phyloP scores from a whole-genome alignment of 2,113 vertebrate genomes.

The Lathamus discolor region DNA sequence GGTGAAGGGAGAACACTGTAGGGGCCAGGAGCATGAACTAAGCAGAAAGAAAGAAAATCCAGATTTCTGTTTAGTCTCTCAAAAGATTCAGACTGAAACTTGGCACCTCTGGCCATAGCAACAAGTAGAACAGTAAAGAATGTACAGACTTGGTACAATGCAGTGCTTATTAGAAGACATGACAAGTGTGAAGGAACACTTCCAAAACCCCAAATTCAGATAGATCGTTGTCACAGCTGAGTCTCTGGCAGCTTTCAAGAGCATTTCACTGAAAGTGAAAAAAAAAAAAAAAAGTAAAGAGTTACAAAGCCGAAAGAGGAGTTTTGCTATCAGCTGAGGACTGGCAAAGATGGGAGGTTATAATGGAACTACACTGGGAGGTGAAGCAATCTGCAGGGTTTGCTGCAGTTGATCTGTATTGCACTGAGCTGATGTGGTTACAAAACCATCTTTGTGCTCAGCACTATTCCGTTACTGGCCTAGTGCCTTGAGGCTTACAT shows the following conservation, averaged over 20 bases:
- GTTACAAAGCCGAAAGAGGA: not conserved
- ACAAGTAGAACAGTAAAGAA: slow-evolving; percentile 58
- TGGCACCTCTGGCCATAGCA: slow-evolving; percentile 49
- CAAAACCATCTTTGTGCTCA: slow-evolving; percentile 62
- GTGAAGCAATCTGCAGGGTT: slow-evolving; percentile 4
- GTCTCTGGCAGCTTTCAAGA: slow-evolving; percentile 16
- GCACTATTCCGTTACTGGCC: slow-evolving; percentile 51
- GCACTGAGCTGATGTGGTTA: slow-evolving; percentile 52
- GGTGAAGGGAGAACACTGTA: not conserved
- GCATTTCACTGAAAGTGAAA: not conserved
- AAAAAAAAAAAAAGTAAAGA: not conserved
- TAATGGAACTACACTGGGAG: not conserved
- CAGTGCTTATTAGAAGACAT: slow-evolving; percentile 24
- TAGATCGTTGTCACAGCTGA: slow-evolving; percentile 16
- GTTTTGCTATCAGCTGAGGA: slow-evolving; percentile 9
- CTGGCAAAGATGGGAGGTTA: not conserved
- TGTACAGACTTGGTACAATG: slow-evolving; percentile 48
- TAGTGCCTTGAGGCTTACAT: slow-evolving; percentile 56
- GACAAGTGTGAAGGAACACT: slow-evolving; percentile 20
- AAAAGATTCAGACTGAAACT: slow-evolving; percentile 17
- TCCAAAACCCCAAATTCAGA: slow-evolving; percentile 35
- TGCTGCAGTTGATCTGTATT: slow-evolving; percentile 24
- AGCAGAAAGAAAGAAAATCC: slow-evolving; percentile 28
- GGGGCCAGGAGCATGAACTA: not conserved
- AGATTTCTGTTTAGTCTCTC: not conserved